Evolutionary conservation across 2,797 vertebrate species (phyloP).

Genomic region (Premnoplex brunnescens): DNA sequence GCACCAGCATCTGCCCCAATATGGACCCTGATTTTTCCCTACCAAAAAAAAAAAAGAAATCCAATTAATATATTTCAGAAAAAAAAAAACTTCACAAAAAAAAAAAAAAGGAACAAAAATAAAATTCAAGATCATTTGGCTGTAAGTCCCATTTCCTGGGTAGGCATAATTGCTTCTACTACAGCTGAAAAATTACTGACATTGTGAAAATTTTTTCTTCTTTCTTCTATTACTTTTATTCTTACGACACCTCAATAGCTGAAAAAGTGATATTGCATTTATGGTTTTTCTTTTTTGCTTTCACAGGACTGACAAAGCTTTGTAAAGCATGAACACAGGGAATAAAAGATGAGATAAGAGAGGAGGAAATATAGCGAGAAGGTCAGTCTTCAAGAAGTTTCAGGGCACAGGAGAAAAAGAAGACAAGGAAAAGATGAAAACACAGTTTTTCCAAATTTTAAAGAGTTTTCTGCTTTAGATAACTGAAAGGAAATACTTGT

Average conservation of each 20-base stretch:
- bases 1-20: not conserved
- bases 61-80: not conserved
- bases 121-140: not conserved
- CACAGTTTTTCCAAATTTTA: not conserved
- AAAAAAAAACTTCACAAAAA: not conserved
- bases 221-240: not conserved
- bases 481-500: not conserved
- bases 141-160: not conserved
- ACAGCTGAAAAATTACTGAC: not conserved
- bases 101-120: too few relatives aligned
- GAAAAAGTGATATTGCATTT: not conserved
- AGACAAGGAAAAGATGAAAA: not conserved
- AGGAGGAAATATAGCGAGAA: not conserved
- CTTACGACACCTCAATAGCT: not conserved
- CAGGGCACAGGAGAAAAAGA: not conserved
- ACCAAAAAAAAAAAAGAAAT: too few relatives aligned
- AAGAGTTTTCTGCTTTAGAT: not conserved
- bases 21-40: rapidly evolving
- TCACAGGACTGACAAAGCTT: not conserved
- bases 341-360: not conserved
- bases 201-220: not conserved
- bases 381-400: not conserved
- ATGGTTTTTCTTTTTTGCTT: not conserved
- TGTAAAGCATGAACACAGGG: not conserved
- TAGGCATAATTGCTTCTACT: not conserved